Evolutionary conservation across 2,113 vertebrate species (phyloP).

Genomic region (Gasterosteus aculeatus): DNA sequence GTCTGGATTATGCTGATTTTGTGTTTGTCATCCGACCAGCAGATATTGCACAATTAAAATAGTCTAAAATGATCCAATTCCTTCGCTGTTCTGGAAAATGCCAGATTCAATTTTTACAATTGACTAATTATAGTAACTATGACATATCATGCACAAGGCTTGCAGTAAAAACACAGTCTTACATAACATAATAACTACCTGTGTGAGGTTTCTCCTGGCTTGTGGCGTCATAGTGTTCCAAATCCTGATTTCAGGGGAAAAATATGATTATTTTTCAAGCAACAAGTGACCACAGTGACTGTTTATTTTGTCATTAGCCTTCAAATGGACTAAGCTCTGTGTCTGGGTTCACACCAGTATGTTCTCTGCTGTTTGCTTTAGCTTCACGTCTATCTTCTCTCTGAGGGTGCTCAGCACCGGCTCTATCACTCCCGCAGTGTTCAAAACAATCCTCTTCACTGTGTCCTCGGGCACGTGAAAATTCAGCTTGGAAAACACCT

Average conservation of each 20-base stretch:
- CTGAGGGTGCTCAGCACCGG: conserved; percentile 73
- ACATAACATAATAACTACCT: conserved; percentile 43
- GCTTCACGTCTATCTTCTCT: conserved; percentile 75
- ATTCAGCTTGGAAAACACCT: conserved; percentile 83
- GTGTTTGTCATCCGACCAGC: conserved; percentile 34
- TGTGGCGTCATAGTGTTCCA: conserved; percentile 65
- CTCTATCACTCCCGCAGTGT: conserved; percentile 73
- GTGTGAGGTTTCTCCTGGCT: conserved; percentile 41
- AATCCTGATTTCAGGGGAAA: conserved; percentile 52
- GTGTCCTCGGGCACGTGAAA: conserved; percentile 78
- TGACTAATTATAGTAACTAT: conserved; percentile 8
- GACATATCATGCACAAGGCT: not conserved
- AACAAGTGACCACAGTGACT: not conserved
- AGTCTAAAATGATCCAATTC: conserved; percentile 41
- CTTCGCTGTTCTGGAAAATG: conserved; percentile 19
- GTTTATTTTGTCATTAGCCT: not conserved
- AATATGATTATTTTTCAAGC: not conserved
- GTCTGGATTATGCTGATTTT: conserved; percentile 32
- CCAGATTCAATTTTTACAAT: conserved; percentile 19
- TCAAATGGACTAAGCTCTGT: not conserved
- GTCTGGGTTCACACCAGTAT: conserved; percentile 49
- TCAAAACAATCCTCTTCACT: conserved; percentile 75
- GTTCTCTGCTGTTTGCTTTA: conserved; percentile 36
- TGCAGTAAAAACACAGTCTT: conserved; percentile 6
- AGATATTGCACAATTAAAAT: conserved; percentile 5